Base-by-base conservation (phyloP, 2,888 invertebrate species). In the Phyllotreta striolata region DNA sequence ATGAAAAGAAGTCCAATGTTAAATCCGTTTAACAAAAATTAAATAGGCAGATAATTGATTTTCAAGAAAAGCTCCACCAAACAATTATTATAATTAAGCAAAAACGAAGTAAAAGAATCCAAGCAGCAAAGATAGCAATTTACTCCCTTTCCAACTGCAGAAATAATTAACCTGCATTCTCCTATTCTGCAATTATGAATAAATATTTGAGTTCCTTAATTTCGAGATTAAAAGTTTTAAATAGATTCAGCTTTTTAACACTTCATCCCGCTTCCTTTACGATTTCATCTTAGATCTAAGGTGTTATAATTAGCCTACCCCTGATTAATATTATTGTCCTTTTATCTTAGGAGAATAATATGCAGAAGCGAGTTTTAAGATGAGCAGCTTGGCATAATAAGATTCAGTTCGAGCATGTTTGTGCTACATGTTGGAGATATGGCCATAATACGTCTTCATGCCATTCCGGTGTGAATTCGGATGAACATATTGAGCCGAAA, bases 361-460 rank as follows among this genome's bases (percentile, higher is more conserved):
- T 24, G 24, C 24, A 24, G 24, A 24, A 24, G 24, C 24, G 24
- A 24, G 24, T 24, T 24, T 24, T 24, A 24, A 24, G 24, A 24
- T 24, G 24, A 24, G 24, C 24, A 24, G 24, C 24, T 3, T 24
- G 24, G 24, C 24, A 24, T 24, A 24, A 24, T 24, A 24, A 24
- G 24, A 24, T 24, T 24, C 24, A 24, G 24, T 24, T 24, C 24
- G 24, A 24, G 2, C 24, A 24, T 49, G 49, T 37, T 49, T 4
- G 34, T 49, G 49, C 49, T 49, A 49, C 49, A 49, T 49, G 49
- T 49, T 49, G 49, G 37, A 49, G 49, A 49, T 49, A 49, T 49
- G 49, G 35, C 49, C 49, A 35, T 49, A 49, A 49, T 49, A 49
- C 34, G 49, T 49, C 49, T 49, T 49, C 49, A 10, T 49, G 49